Evolutionary conservation across 1,140 invertebrate species (phyloP).

Genomic region (Cheumatopsyche charites): DNA sequence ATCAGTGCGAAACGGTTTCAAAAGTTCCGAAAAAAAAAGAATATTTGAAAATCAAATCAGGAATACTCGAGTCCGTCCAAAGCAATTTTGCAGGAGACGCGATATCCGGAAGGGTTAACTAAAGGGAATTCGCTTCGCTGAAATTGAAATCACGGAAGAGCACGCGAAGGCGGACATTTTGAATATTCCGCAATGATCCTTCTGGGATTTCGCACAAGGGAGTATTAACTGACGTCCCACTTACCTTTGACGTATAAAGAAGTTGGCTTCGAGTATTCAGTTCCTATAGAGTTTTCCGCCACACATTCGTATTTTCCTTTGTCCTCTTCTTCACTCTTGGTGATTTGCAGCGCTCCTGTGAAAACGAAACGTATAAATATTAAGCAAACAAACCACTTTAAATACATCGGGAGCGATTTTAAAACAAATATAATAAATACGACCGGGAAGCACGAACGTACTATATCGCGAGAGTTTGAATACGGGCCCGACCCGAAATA

Average conservation of each 20-base stretch:
- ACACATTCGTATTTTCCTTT: constrained; percentile 94
- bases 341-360: constrained; percentile 90
- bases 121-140: constrained; percentile 18
- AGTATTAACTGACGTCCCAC: constrained; percentile 43
- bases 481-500: neutral
- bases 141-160: constrained; percentile 10
- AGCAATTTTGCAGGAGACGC: neutral
- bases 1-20: neutral
- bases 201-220: constrained; percentile 10
- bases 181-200: constrained; percentile 12
- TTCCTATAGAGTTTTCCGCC: constrained; percentile 88
- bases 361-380: constrained; percentile 47
- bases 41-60: neutral
- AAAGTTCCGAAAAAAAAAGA: neutral
- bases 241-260: constrained; percentile 94
- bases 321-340: constrained; percentile 86
- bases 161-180: neutral
- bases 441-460: neutral
- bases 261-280: constrained; percentile 89
- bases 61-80: neutral
- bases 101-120: constrained; percentile 11
- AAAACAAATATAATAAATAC: neutral
- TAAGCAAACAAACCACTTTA: neutral
- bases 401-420: no score
- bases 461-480: constrained; percentile 11